These are phyloP conservation scores for Nasonia oneida DNA, from an alignment of 2,888 invertebrate species.

Conservation along the genomic window DNA sequence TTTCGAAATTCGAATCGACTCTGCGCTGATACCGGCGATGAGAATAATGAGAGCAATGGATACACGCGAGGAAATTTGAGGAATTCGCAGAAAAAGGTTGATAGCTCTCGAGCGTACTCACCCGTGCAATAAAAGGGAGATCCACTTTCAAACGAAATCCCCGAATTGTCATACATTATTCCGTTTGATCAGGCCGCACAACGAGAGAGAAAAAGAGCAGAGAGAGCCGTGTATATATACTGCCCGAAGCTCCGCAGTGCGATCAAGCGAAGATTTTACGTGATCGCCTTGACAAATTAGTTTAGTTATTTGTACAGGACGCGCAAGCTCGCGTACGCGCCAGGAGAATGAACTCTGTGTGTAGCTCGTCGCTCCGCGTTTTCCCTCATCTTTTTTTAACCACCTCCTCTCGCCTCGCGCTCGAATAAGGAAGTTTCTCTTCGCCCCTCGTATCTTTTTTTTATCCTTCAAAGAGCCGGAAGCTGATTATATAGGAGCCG, in stretches of 20 bases:
- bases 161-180: not conserved
- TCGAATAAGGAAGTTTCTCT: conserved; percentile 24
- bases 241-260: not conserved
- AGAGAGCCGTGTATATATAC: not conserved
- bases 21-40: too few relatives aligned
- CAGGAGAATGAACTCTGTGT: conserved; percentile 19
- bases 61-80: too few relatives aligned
- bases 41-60: too few relatives aligned
- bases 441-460: not conserved
- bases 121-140: not conserved
- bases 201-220: too few relatives aligned
- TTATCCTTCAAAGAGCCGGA: not conserved
- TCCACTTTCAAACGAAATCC: not conserved
- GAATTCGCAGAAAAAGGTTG: too few relatives aligned
- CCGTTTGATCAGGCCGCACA: not conserved
- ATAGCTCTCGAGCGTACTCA: not conserved
- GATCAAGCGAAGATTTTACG: conserved; percentile 16
- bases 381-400: conserved; percentile 16
- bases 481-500: conserved; percentile 4
- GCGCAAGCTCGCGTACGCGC: not conserved
- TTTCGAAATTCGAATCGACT: not conserved
- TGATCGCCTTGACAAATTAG: conserved; percentile 9
- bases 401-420: not conserved
- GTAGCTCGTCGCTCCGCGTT: not conserved
- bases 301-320: conserved; percentile 16